phyloP scores from a whole-genome alignment of 1,140 invertebrate species.

The Coenobita brevimanus region DNA sequence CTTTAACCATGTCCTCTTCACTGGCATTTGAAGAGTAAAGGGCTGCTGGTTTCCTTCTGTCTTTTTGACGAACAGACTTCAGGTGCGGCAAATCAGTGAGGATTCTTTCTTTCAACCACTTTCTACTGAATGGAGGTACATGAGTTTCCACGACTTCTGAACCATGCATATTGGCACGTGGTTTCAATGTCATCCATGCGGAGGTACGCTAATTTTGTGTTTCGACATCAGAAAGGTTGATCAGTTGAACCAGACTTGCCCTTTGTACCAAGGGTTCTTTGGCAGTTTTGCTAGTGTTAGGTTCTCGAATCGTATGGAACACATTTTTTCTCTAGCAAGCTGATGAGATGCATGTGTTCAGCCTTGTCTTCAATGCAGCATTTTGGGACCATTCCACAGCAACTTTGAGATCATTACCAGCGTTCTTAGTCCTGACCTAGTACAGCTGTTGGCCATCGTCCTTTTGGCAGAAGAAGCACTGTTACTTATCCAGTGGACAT shows the following conservation, averaged over 20 bases:
- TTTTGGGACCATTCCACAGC: background rate
- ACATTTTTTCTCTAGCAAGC: background rate
- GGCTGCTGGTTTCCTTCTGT: conserved; percentile 31
- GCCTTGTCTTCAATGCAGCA: conserved; percentile 10
- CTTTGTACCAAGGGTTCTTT: conserved; percentile 22
- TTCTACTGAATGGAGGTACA: conserved; percentile 27
- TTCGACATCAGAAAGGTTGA: conserved; percentile 46
- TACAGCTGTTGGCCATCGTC: conserved; percentile 4
- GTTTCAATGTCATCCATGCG: conserved; percentile 6
- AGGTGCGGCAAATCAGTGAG: conserved; percentile 11
- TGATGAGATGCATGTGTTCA: background rate
- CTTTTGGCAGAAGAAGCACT: conserved; percentile 15
- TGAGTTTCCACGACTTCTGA: conserved; percentile 20
- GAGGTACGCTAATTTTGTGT: conserved; percentile 20
- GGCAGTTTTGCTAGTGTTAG: background rate
- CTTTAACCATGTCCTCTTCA: conserved; percentile 17
- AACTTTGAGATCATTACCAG: background rate
- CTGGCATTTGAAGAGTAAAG: conserved; percentile 22
- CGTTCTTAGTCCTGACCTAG: conserved; percentile 7
- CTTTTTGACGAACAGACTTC: conserved; percentile 6
- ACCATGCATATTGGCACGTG: conserved; percentile 36
- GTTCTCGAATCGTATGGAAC: conserved; percentile 5
- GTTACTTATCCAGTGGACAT: background rate
- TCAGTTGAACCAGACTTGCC: conserved; percentile 36
- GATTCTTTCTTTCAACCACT: conserved; percentile 30